Conservation (phyloP, 2,113 vertebrate genomes). For the Ardeotis arabs region DNA sequence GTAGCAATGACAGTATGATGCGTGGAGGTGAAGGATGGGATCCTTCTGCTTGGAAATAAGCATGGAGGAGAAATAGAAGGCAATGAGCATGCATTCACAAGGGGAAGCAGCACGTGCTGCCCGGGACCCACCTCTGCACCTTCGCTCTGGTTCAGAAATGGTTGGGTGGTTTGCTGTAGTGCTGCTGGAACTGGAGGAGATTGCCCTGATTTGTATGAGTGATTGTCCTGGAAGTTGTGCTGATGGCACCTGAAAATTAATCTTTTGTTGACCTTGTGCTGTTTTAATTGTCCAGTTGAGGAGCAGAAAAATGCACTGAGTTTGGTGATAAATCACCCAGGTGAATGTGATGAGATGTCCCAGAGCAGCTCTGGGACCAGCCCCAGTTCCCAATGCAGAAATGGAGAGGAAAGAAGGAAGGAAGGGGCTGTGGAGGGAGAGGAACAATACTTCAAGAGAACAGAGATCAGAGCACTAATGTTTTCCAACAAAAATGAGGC, state of each 20-base stretch:
- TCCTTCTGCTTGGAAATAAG: neutral
- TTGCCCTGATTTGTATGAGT: accelerated
- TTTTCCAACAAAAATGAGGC: neutral
- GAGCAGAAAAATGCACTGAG: neutral
- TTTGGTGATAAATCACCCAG: neutral
- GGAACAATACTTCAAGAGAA: neutral
- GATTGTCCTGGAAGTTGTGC: neutral
- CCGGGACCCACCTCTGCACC: neutral
- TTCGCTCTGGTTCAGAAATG: accelerated
- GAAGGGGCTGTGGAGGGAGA: neutral
- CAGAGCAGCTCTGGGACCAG: neutral
- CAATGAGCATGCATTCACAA: accelerated
- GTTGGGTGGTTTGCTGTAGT: accelerated
- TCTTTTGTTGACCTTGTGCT: neutral
- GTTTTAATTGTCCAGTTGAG: neutral
- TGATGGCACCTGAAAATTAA: neutral
- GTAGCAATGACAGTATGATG: accelerated
- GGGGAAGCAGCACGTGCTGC: accelerated
- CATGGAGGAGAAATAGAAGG: neutral
- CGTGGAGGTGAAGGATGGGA: neutral
- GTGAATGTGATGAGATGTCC: neutral
- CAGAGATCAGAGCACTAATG: neutral
- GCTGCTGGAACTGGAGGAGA: neutral
- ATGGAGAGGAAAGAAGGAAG: neutral
- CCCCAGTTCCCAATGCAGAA: neutral